Base-by-base conservation (phyloP, 2,888 invertebrate species). In the Calameuta pallipes region DNA sequence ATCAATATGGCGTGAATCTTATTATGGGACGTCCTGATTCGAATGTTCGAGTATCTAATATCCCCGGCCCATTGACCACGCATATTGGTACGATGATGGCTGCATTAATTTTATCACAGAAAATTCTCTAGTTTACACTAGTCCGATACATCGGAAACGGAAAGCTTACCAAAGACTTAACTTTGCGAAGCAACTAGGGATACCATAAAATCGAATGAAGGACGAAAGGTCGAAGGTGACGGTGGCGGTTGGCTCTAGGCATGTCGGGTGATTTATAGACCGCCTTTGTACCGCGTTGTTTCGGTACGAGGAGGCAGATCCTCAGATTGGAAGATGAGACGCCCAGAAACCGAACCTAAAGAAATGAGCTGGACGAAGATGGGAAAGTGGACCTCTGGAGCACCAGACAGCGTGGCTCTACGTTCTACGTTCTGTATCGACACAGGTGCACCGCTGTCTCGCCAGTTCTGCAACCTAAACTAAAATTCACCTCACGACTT, bases 331-430 rank as follows among this genome's bases (percentile, higher is more conserved):
- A 75, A 75, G 73, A 78, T 78, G 78, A 78, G 78, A 78, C 69
- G 35, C 68, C 69, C 33, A 71, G 31, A 15, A 71, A 71, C 71
- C 71, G 71, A 31, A 71, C 71, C 71, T 13, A 31, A 71, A 33
- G 71, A 71, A 71, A 71, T 9, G 71, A 71, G 71, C 33, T 71
- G 71, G 33, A 71, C 31, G 71, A 34, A 12, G 83, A 81, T 82
- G 82, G 84, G 81, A 78, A 79, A 79, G 77, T 35, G 77, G 77
- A 77, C 82, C 83, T 83, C 85, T 56, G 23, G 23, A 56, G 23
- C 56, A 56, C 56, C 84, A 85, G 85, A 85, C 85, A 85, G 85
- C 85, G 84, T 85, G 85, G 85, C 85, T 85, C 85, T 56, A 9
- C 56, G 56, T 56, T 56, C 23, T 56, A 23, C 9, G 56, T 23